Base-by-base conservation (phyloP, 2,888 invertebrate genomes). In the Unio pictorum region DNA sequence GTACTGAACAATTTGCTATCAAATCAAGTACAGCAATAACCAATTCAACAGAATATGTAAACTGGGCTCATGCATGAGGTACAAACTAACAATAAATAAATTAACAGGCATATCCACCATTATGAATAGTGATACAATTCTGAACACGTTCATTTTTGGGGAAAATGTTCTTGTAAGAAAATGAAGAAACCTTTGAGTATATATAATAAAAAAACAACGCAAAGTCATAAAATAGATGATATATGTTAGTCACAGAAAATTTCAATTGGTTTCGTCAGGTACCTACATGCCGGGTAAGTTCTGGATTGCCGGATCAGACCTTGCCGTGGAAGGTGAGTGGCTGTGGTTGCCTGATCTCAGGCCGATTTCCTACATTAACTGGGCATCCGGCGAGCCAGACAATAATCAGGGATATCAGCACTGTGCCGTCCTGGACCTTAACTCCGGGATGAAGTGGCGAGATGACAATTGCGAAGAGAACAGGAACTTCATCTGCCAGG, bases 401-500 rank as follows among this genome's bases (percentile, higher is more conserved):
- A 76, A 77, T 18, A 63, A 64, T 7, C 61, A 66, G 28, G 72
- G 74, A 55, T 60, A 73, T 23, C 73, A 79, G 56, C 76, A 78
- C 65, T 81, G 81, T 62, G 71, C 73, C 60, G 61, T 76, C 4
- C 58, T 79, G 30, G 81, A 78, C 66, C 57, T 73, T 17, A 68
- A 69, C 55, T 66, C 73, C 18, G 64, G 61, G 11, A 75, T 77
- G 67, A 64, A 71, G 56, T 81, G 81, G 81, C 62, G 67, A 1
- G 81, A 78, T 56, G 79, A 78, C 23, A 74, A 75, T 59, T 81
- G 81, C 57, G 77, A 76, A 26, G 75, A 78, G 55, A 65, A 70
- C 23, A 61, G 78, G 28, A 81, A 81, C 63, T 81, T 78, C 55
- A 74, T 81, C 55, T 81, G 81, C 60, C 66, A 80, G 60, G 54